A percentile compares a stretch with the other conserved stretches of the same genome.
phyloP scores from a whole-genome alignment of 1,140 invertebrate species.

The Drosophila obscura region DNA sequence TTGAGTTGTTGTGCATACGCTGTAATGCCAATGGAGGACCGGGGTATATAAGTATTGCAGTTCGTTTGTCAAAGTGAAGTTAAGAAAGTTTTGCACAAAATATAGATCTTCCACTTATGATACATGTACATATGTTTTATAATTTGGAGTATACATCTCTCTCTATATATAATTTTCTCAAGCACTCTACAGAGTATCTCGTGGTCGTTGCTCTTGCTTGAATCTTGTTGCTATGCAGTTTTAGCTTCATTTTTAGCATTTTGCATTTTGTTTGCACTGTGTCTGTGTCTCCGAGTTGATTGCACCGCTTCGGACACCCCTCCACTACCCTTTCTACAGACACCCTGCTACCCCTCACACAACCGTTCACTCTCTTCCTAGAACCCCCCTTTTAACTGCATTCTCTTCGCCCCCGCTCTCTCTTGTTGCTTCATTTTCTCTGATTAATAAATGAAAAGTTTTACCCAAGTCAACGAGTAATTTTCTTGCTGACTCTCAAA shows the following conservation, averaged over 20 bases:
- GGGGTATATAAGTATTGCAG: too few relatives aligned
- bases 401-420: slow-evolving; percentile 13
- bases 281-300: slow-evolving; percentile 76
- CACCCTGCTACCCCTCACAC: background rate
- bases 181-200: background rate
- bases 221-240: slow-evolving; percentile 49
- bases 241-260: slow-evolving; percentile 65
- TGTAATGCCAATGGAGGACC: background rate
- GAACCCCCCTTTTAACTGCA: slow-evolving; percentile 11
- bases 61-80: too few relatives aligned
- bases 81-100: too few relatives aligned
- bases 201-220: background rate
- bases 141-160: too few relatives aligned
- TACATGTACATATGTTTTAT: too few relatives aligned
- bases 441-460: slow-evolving; percentile 74
- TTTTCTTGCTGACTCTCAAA: slow-evolving; percentile 54
- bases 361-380: background rate
- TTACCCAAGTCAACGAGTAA: slow-evolving; percentile 18
- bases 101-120: too few relatives aligned
- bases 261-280: slow-evolving; percentile 68
- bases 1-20: slow-evolving; percentile 46
- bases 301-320: slow-evolving; percentile 33
- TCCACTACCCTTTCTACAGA: too few relatives aligned
- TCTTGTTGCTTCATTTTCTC: slow-evolving; percentile 62
- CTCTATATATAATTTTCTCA: too few relatives aligned